phyloP scores from a whole-genome alignment of 2,113 vertebrate genomes.

The Myotis brandtii region DNA sequence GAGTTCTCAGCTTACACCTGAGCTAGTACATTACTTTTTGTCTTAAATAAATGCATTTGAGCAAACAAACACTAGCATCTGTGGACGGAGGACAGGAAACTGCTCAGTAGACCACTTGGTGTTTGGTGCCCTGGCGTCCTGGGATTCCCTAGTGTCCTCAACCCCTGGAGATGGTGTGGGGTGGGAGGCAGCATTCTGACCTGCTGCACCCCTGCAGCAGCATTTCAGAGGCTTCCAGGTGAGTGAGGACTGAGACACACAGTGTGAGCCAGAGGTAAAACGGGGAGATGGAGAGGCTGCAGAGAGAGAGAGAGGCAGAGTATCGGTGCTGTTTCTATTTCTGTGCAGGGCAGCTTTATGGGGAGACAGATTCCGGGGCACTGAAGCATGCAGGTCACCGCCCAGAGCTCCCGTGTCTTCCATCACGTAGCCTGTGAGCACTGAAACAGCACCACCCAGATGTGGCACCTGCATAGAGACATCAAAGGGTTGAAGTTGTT shows the following conservation, averaged over 20 bases:
- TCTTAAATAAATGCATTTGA: background rate
- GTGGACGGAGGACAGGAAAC: background rate
- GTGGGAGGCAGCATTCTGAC: background rate
- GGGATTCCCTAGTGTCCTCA: background rate
- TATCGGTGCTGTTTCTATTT: background rate
- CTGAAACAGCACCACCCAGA: background rate
- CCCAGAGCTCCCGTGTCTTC: accelerated
- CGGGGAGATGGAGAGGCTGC: background rate
- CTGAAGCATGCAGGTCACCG: background rate
- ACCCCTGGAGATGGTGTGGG: background rate
- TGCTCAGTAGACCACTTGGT: background rate
- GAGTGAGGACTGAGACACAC: background rate
- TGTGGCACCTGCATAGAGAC: background rate
- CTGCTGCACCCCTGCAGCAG: no score
- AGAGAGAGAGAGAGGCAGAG: background rate
- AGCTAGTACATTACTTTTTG: background rate
- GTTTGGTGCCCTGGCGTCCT: background rate
- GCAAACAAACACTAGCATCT: background rate
- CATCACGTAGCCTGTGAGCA: background rate
- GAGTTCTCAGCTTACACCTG: background rate
- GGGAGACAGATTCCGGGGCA: background rate
- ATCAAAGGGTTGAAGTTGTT: background rate
- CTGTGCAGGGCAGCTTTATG: background rate
- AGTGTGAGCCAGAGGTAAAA: constrained; percentile 18
- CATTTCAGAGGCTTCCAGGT: background rate